These are phyloP conservation scores for Trachymyrmex cornetzi DNA, from an alignment of 1,140 invertebrate species.

Conservation along the genomic window DNA sequence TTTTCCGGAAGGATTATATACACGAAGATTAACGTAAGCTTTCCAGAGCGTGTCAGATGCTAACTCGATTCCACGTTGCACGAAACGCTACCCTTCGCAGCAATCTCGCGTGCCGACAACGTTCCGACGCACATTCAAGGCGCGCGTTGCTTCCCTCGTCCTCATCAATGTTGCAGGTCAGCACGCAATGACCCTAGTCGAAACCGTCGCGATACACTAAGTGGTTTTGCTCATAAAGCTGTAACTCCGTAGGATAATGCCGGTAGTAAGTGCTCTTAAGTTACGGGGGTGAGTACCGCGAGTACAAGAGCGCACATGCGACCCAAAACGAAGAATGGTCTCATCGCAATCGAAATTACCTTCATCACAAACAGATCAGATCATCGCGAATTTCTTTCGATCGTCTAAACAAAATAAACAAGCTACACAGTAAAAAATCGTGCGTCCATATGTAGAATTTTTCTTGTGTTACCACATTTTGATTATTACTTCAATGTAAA, in stretches of 20 bases:
- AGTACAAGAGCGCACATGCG: constrained; percentile 67
- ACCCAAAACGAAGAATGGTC: constrained; percentile 51
- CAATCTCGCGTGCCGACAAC: constrained; percentile 50
- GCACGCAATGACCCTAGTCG: constrained; percentile 75
- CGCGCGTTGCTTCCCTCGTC: constrained; percentile 46
- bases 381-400: background rate
- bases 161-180: constrained; percentile 85
- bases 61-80: constrained; percentile 33
- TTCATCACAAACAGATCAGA: background rate
- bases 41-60: background rate
- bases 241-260: constrained; percentile 74
- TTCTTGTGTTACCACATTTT: too few relatives aligned
- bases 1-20: background rate
- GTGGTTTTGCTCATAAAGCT: constrained; percentile 86
- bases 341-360: background rate
- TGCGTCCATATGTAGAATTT: too few relatives aligned
- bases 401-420: background rate
- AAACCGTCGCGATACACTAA: constrained; percentile 82
- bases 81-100: constrained; percentile 43
- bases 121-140: constrained; percentile 64
- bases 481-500: too few relatives aligned
- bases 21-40: constrained; percentile 8
- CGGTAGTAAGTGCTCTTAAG: constrained; percentile 70
- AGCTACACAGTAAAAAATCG: too few relatives aligned
- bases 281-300: constrained; percentile 29